phyloP scores from a whole-genome alignment of 2,797 vertebrate genomes.

The Neostethus bicornis region DNA sequence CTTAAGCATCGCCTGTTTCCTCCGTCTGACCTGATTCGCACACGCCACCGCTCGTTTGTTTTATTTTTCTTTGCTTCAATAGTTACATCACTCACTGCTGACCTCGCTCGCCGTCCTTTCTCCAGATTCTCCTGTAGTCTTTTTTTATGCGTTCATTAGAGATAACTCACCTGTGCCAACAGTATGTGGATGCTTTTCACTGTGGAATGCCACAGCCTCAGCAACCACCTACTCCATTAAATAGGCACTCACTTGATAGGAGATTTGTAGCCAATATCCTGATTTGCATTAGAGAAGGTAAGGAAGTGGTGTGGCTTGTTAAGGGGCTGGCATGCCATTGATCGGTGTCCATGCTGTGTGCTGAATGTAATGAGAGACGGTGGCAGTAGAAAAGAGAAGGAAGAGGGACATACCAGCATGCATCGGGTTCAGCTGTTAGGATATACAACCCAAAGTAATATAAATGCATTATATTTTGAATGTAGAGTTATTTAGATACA shows the following conservation, averaged over 20 bases:
- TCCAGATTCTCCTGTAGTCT: constrained; percentile 30
- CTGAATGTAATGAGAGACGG: constrained; percentile 71
- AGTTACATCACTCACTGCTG: constrained; percentile 67
- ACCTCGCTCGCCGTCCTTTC: constrained; percentile 42
- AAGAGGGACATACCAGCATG: constrained; percentile 44
- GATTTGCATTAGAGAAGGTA: constrained; percentile 79
- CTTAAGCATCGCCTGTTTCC: constrained; percentile 46
- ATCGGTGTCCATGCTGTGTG: constrained; percentile 65
- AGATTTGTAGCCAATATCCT: constrained; percentile 79
- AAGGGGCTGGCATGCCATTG: constrained; percentile 71
- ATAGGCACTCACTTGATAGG: constrained; percentile 73
- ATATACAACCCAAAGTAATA: neutral
- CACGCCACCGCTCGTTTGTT: constrained; percentile 50
- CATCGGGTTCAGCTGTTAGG: constrained; percentile 12
- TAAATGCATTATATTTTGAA: neutral
- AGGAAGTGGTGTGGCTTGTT: constrained; percentile 77
- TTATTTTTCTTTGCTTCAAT: constrained; percentile 23
- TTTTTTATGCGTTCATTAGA: constrained; percentile 38
- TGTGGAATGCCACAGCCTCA: constrained; percentile 42
- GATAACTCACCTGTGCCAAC: constrained; percentile 39
- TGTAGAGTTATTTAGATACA: neutral
- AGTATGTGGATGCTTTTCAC: constrained; percentile 39
- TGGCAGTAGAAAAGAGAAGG: constrained; percentile 8
- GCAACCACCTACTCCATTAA: constrained; percentile 73
- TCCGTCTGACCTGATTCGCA: constrained; percentile 66